Conservation (phyloP, 2,888 invertebrate species). For the Trypoxylon attenuatum region DNA sequence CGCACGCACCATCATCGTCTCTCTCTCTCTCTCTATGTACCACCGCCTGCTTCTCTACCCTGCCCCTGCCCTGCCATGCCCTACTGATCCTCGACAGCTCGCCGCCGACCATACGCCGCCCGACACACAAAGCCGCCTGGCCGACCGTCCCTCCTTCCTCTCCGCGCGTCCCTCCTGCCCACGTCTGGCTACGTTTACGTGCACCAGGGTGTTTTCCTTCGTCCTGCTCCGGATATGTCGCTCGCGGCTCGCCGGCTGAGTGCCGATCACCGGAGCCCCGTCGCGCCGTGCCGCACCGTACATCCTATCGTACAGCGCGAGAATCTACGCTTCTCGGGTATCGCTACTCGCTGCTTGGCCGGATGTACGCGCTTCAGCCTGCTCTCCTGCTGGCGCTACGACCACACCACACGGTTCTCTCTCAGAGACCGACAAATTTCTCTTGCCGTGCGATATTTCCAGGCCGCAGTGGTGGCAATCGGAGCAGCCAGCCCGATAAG, state of each 20-base stretch:
- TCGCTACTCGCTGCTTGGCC: slow-evolving; percentile 32
- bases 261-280: neutral
- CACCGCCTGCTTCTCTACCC: neutral
- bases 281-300: slow-evolving; percentile 25
- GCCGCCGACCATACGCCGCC: slow-evolving; percentile 12
- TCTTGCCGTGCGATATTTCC: neutral
- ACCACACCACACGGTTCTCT: too few species aligned
- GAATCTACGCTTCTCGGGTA: slow-evolving; percentile 40
- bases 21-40: neutral
- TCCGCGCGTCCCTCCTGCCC: neutral
- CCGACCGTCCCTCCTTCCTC: neutral
- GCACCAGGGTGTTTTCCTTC: slow-evolving; percentile 31
- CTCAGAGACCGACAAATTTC: neutral
- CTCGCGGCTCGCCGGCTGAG: slow-evolving; percentile 9
- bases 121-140: neutral
- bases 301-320: slow-evolving; percentile 32
- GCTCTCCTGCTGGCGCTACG: neutral
- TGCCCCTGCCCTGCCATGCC: neutral
- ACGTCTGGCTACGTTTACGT: neutral
- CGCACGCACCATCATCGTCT: too few species aligned
- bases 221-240: slow-evolving; percentile 47
- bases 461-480: neutral
- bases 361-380: slow-evolving; percentile 37
- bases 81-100: neutral
- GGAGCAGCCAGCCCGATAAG: slow-evolving; percentile 22